Conservation (phyloP, 1,140 invertebrate species). For the Cydia fagiglandana region DNA sequence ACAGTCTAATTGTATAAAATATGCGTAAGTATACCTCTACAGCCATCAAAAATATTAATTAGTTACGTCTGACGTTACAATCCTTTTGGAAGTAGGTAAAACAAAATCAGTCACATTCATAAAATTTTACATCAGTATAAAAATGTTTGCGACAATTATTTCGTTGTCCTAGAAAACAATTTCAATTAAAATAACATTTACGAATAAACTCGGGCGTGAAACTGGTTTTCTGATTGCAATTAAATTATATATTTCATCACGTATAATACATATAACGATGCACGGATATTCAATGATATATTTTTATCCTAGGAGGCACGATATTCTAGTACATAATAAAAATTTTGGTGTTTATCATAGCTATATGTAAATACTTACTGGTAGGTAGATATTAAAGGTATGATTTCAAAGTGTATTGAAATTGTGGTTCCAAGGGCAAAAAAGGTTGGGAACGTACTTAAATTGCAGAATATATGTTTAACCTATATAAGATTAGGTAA, state of each 20-base stretch:
- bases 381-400: background rate
- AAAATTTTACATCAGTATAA: slow-evolving; percentile 25
- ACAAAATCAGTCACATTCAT: slow-evolving; percentile 42
- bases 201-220: background rate
- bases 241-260: slow-evolving; percentile 21
- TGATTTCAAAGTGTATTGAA: background rate
- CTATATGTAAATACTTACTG: background rate
- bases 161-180: background rate
- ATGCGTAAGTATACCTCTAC: background rate
- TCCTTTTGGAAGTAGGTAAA: background rate
- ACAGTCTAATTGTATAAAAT: slow-evolving; percentile 50
- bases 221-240: slow-evolving; percentile 7
- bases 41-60: slow-evolving; percentile 70
- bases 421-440: background rate
- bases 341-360: background rate
- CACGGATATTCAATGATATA: slow-evolving; percentile 3
- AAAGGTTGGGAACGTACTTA: background rate
- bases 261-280: slow-evolving; percentile 24
- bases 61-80: slow-evolving; percentile 38
- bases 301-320: slow-evolving; percentile 15
- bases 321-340: slow-evolving; percentile 6
- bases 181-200: background rate
- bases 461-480: background rate
- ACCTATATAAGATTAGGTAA: no score
- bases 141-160: background rate